Evolutionary conservation across 2,888 invertebrate genomes (phyloP).

Genomic region (Philereme transversata): DNA sequence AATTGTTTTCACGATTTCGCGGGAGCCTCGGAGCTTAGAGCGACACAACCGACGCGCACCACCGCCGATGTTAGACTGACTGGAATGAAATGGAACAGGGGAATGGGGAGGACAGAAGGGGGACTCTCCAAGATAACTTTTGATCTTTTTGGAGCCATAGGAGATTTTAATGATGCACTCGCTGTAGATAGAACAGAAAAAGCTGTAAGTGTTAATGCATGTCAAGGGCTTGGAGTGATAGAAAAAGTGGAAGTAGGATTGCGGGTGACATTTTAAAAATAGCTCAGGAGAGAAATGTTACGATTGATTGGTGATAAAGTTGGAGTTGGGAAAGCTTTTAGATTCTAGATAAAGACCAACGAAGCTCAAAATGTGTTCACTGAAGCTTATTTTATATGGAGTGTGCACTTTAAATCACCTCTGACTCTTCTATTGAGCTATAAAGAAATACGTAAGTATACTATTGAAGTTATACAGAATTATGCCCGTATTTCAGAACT

Average conservation of each 20-base stretch:
- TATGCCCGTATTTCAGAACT: no score
- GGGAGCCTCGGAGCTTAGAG: conserved; percentile 37
- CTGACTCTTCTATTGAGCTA: no score
- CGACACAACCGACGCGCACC: conserved; percentile 57
- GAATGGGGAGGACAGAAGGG: conserved; percentile 62
- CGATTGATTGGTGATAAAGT: conserved; percentile 54
- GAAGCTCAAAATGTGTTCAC: background rate
- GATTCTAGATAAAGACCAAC: conserved; percentile 39
- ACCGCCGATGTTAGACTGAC: conserved; percentile 69
- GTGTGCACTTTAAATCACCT: no score
- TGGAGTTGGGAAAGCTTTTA: conserved; percentile 46
- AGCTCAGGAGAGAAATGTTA: conserved; percentile 56
- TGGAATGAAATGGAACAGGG: conserved; percentile 55
- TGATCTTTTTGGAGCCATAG: conserved; percentile 81
- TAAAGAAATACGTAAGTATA: no score
- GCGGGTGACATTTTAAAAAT: conserved; percentile 81
- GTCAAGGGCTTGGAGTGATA: conserved; percentile 79
- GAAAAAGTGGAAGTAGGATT: conserved; percentile 70
- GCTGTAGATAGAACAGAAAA: conserved; percentile 78
- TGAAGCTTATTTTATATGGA: no score
- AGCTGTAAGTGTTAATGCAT: conserved; percentile 83
- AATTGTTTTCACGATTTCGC: conserved; percentile 71
- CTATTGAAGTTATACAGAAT: no score
- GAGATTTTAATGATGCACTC: conserved; percentile 82
- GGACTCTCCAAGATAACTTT: conserved; percentile 80